Evolutionary conservation across 2,797 vertebrate species (phyloP), one percentile per base, ranked within the genome.

Genomic region (Pelodytes ibericus): DNA sequence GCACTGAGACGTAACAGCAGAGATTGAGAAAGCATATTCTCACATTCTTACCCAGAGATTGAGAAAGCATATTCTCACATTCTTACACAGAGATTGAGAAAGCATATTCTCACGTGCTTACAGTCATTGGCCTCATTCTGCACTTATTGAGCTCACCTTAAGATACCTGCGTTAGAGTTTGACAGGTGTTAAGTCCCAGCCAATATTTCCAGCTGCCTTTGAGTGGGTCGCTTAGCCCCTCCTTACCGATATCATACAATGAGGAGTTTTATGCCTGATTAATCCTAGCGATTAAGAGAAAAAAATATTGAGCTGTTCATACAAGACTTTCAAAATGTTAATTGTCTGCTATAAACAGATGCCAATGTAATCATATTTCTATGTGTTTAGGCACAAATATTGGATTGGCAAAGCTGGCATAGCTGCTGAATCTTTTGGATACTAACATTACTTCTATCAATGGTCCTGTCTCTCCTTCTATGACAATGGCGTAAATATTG

Each of bases 151-250:
- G 57, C 29, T 75, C 65, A 62, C 18, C 2, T 39, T 20, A 39
- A 41, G 65, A 75, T 47, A 75, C 41, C 73, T 61, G 51, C 10
- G 16, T 44, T 59, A 49, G 7, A 44, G 4, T 20, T 1, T 59
- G 64, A 67, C 72, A 74, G 63, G 57, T 67, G 41, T 13, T 10
- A 29, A 20, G 2, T 41, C 53, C 62, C 72, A 59, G 27, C 53
- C 56, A 47, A 25, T 60, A 29, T 75, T 29, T n/a, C n/a, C n/a
- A n/a, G n/a, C n/a, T n/a, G n/a, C n/a, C 51, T 51, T 25, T 58
- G 36, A 66, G 49, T 13, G 8, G 33, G 62, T 68, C 39, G 58
- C 56, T 15, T 26, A 51, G 20, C 64, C 39, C 57, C 73, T 51
- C 56, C 56, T 68, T 49, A 24, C 26, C 6, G 16, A 39, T 41